Base-by-base conservation (phyloP, 1,140 invertebrate species). In the Apis laboriosa region DNA sequence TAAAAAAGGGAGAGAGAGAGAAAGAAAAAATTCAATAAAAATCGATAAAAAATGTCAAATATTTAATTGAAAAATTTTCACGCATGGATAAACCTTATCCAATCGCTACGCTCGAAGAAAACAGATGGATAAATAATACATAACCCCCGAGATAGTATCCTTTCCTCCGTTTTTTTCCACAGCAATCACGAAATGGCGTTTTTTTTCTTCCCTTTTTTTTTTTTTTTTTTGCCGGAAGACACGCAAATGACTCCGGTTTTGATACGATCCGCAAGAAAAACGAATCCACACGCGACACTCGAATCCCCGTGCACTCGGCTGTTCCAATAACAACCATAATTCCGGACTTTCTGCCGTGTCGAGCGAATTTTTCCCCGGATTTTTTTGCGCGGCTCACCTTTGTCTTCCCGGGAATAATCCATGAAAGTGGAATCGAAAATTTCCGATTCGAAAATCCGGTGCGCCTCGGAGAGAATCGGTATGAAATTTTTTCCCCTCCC, bases 251-350 rank as follows among this genome's bases (percentile, higher is more conserved):
- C 34, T 9, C 28, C 28, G 53, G 34, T 58, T 78, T 79, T 49
- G 49, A 53, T 71, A 58, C 43, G 24, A 61, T 61, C 67, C 55
- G 24, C 13, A 24, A 53, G 24, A 67, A 55, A 12, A 55, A 60
- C 63, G 53, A 64, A 66, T 15, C 43, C 9, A 64, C 51, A 43
- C 21, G 64, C 17, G n/a, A 68, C 76, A 49, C 43, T 53, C 21
- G 56, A 61, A 72, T 73, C n/a, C 60, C 24, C n/a, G 43, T 13
- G 7, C 49, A 53, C 71, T 43, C 34, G 24, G 56, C 43, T 34
- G 68, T 13, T 61, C 56, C 68, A 9, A 21, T 28, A 73, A 79
- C 77, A 70, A 73, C 56, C 60, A 58, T 79, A 79, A 79, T 63
- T 70, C 21, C 43, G 19, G 12, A 15, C 21, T 43, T 60, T 55